These are phyloP conservation scores for Phymatocera aterrima DNA, from an alignment of 2,888 invertebrate species.

Conservation along the genomic window DNA sequence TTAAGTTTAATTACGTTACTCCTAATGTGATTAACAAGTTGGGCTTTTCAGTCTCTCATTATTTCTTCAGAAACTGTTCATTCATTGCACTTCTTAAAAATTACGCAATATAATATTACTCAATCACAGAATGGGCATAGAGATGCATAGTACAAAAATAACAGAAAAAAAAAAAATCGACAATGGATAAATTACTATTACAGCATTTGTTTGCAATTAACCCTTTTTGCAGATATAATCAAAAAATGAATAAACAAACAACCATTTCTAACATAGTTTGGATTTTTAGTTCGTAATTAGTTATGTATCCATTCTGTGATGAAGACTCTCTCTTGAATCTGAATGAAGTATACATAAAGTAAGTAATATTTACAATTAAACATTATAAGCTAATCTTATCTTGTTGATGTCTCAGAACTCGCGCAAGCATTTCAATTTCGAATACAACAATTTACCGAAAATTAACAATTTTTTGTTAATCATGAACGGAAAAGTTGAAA, in stretches of 20 bases:
- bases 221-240: not conserved
- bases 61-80: conserved; percentile 27
- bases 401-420: not conserved
- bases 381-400: not conserved
- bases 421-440: too few relatives aligned
- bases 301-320: not conserved
- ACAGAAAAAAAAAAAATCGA: not conserved
- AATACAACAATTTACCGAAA: too few relatives aligned
- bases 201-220: not conserved
- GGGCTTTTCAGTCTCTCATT: conserved; percentile 5
- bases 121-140: not conserved
- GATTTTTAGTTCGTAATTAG: too few relatives aligned
- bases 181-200: not conserved
- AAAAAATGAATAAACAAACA: too few relatives aligned
- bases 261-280: too few relatives aligned
- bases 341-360: not conserved
- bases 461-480: too few relatives aligned
- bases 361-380: conserved; percentile 7
- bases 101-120: not conserved
- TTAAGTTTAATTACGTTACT: not conserved
- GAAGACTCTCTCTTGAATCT: not conserved
- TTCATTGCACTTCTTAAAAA: conserved; percentile 17
- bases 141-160: not conserved
- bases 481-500: too few relatives aligned
- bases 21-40: conserved; percentile 2